phyloP scores from a whole-genome alignment of 1,140 invertebrate species.

The Paralvinella palmiformis region DNA sequence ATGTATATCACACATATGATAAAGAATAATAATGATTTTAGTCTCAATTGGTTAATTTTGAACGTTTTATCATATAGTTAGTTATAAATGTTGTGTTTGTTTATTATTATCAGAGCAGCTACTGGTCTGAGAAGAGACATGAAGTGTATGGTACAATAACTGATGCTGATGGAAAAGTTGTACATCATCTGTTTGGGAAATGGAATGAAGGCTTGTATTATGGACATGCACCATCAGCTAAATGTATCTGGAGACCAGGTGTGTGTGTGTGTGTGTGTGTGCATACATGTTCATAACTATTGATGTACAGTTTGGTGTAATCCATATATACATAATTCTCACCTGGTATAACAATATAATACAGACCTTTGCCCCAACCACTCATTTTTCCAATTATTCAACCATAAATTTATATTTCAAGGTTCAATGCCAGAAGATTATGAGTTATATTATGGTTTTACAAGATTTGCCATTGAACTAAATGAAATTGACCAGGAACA shows the following conservation, averaged over 20 bases:
- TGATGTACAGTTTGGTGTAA: too few species aligned
- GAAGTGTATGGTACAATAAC: constrained; percentile 68
- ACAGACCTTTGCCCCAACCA: too few species aligned
- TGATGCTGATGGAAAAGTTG: constrained; percentile 56
- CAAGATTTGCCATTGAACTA: constrained; percentile 75
- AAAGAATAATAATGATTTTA: too few species aligned
- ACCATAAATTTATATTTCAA: too few species aligned
- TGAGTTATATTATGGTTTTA: constrained; percentile 78
- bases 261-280: constrained; percentile 1
- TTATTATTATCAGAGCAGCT: constrained; percentile 71
- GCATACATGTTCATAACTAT: neutral
- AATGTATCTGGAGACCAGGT: constrained; percentile 73
- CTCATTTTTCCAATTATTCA: too few species aligned
- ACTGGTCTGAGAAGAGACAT: constrained; percentile 71
- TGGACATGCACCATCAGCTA: constrained; percentile 60
- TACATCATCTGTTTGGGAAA: constrained; percentile 66
- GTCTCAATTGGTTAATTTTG: too few species aligned
- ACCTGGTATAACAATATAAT: too few species aligned
- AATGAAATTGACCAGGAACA: constrained; percentile 69
- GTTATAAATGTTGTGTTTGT: too few species aligned
- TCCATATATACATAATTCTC: too few species aligned
- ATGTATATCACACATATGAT: too few species aligned
- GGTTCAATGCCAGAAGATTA: constrained; percentile 73
- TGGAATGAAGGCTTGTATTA: constrained; percentile 78
- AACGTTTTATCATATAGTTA: too few species aligned